phyloP scores from a whole-genome alignment of 1,140 invertebrate species.

The Bacillus rossius region DNA sequence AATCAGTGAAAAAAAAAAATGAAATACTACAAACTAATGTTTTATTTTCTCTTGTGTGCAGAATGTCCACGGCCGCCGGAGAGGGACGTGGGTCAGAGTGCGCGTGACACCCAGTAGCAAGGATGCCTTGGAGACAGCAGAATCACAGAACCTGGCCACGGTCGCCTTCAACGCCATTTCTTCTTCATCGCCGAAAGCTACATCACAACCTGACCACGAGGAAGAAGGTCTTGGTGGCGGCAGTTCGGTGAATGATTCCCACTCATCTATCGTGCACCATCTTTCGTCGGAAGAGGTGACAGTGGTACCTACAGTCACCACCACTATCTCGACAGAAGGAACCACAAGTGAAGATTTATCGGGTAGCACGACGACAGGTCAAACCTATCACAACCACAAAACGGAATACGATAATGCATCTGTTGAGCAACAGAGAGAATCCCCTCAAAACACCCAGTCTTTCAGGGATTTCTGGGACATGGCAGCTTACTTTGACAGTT shows the following conservation, averaged over 20 bases:
- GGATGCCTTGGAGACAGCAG: slow-evolving; percentile 59
- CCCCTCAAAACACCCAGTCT: too few relatives aligned
- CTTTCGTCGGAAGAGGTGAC: neutral
- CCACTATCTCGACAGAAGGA: neutral
- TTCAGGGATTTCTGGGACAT: too few relatives aligned
- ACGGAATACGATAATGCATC: too few relatives aligned
- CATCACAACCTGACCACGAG: neutral
- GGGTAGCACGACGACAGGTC: too few relatives aligned
- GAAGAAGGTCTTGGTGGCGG: neutral
- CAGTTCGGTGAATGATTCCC: neutral
- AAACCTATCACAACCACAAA: too few relatives aligned
- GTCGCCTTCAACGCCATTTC: neutral
- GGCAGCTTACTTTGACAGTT: too few relatives aligned
- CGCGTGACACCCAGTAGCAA: slow-evolving; percentile 39
- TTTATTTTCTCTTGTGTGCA: neutral
- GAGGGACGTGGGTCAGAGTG: slow-evolving; percentile 44
- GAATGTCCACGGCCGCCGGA: neutral
- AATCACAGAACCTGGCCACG: slow-evolving; percentile 51
- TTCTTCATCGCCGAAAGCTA: neutral
- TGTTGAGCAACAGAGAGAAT: too few relatives aligned
- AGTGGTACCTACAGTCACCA: neutral
- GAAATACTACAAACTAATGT: too few relatives aligned
- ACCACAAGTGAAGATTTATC: neutral
- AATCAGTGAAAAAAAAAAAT: neutral
- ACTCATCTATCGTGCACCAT: neutral